A percentile compares a stretch with the other conserved stretches of the same genome.
Evolutionary conservation across 2,797 vertebrate species (phyloP).

Genomic region (Pseudopleuronectes americanus): DNA sequence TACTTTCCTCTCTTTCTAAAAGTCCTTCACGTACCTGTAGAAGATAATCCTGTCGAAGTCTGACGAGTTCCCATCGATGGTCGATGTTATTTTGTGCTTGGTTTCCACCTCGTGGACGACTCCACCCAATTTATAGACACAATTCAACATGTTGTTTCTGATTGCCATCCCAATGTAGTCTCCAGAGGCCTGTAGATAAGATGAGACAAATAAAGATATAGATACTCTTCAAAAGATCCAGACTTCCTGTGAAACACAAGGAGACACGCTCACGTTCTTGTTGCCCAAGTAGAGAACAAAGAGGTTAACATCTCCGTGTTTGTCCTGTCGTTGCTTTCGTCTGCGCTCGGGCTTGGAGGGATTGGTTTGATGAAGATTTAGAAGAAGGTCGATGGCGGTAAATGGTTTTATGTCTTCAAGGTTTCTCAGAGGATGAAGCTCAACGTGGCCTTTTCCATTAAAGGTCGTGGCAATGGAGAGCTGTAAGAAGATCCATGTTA

Average conservation of each 20-base stretch:
- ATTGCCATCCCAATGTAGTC: conserved; percentile 76
- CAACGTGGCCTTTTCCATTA: conserved; percentile 87
- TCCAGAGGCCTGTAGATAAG: conserved; percentile 49
- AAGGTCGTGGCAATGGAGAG: conserved; percentile 88
- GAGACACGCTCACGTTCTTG: conserved; percentile 82
- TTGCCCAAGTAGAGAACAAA: conserved; percentile 92
- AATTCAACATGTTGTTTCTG: conserved; percentile 58
- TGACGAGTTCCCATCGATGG: conserved; percentile 32
- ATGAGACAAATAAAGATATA: background rate
- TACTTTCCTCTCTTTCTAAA: too few relatives aligned
- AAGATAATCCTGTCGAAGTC: conserved; percentile 70
- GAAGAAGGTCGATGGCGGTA: conserved; percentile 87
- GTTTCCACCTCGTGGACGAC: conserved; percentile 62
- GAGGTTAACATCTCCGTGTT: conserved; percentile 59
- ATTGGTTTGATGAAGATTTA: conserved; percentile 78
- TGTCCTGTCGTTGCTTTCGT: conserved; percentile 27
- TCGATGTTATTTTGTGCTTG: conserved; percentile 47
- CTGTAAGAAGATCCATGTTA: conserved; percentile 62
- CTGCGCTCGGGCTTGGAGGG: background rate
- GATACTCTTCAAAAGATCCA: too few relatives aligned
- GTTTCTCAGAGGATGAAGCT: conserved; percentile 86
- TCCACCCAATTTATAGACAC: conserved; percentile 75
- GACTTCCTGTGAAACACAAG: background rate
- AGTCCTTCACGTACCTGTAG: conserved; percentile 55
- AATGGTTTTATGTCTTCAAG: conserved; percentile 88